Base-by-base conservation (phyloP, 2,888 invertebrate species). In the Gortyna flavago region DNA sequence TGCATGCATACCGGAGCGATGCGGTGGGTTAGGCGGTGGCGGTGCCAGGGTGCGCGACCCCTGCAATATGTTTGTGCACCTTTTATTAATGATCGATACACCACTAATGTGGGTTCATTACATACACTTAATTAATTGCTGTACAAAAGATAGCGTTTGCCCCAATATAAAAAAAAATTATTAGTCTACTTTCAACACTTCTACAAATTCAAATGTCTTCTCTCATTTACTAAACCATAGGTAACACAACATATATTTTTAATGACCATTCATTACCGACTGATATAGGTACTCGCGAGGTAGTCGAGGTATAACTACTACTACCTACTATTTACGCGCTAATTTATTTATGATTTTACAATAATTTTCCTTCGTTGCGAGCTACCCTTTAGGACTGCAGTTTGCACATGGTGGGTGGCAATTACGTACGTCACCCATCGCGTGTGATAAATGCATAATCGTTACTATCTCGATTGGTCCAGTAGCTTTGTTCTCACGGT, bases 401-500 rank as follows among this genome's bases (percentile, higher is more conserved):
- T 79, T 66, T 65, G 59, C 79, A 81, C 62, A 75, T 61, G 72
- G 16, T 65, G 41, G 54, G 21, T 67, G 61, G 61, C n/a, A 80
- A 85, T 85, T 76, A 85, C 69, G 69, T 75, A 85, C 70, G 72
- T 75, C 65, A 73, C 68, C 59, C 75, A 86, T 86, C 59, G 86
- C 84, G 84, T 84, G 84, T 84, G 69, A 70, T 83, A 75, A 72
- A 65, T 69, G 74, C 61, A 54, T 84, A 51, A 70, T 76, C 79
- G 67, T 67, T 79, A 62, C 38, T 35, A 32, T 69, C 61, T 66
- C 73, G 61, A 75, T 67, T 77, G 82, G 91, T 92, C 93, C 94
- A 94, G 94, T 93, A 93, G 93, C 81, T 70, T 73, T 78, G 80
- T 95, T 95, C 95, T 92, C 95, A 95, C 94, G 94, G 85, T 76